Conservation (phyloP, 1,140 invertebrate genomes). For the Bombus waltoni region DNA sequence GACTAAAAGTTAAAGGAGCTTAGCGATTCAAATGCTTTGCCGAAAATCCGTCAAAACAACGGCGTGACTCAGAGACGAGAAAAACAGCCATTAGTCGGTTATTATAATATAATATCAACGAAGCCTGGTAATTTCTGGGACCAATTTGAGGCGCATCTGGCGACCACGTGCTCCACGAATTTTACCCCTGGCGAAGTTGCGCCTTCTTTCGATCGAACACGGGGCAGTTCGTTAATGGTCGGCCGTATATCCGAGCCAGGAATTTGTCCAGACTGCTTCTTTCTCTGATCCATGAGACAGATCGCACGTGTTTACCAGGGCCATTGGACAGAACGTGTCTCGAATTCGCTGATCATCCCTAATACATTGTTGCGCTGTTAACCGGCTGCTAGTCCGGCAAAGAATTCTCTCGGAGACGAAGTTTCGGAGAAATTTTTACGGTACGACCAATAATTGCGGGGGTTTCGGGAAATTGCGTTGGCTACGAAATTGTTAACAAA, state of each 20-base stretch:
- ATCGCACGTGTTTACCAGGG: slow-evolving; percentile 44
- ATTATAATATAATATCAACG: background rate
- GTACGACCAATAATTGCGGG: background rate
- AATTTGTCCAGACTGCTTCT: slow-evolving; percentile 24
- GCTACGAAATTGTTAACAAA: background rate
- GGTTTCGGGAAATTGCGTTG: background rate
- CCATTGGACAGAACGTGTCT: slow-evolving; percentile 39
- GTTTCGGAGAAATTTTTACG: background rate
- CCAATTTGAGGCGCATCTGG: slow-evolving; percentile 56
- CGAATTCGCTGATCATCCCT: slow-evolving; percentile 28
- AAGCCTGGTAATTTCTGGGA: slow-evolving; percentile 41
- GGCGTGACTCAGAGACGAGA: no score
- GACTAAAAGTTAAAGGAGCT: no score
- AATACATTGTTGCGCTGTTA: background rate
- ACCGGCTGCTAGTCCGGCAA: background rate
- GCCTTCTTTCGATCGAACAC: slow-evolving; percentile 1
- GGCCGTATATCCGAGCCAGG: background rate
- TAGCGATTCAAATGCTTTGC: no score
- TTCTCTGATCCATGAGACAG: background rate
- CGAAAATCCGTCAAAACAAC: background rate
- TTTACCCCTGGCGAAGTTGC: slow-evolving; percentile 9
- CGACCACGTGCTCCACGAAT: slow-evolving; percentile 49
- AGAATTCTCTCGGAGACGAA: background rate
- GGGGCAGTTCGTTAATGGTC: slow-evolving; percentile 40
- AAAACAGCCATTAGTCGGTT: background rate